Evolutionary conservation across 2,113 vertebrate species (phyloP).

Genomic region (Nannospalax galili): DNA sequence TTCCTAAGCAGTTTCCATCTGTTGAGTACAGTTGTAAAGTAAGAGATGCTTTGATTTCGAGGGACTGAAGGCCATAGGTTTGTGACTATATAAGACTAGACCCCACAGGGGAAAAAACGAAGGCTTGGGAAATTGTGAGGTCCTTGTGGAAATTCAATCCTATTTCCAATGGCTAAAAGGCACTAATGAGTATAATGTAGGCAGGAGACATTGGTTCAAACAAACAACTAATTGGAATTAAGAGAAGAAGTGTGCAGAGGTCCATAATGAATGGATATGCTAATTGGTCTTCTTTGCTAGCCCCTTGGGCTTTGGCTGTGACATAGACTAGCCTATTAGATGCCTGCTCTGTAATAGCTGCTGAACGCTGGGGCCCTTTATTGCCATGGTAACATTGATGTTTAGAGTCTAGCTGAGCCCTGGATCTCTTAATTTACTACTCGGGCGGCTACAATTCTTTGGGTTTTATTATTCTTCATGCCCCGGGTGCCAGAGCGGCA

Average conservation of each 20-base stretch:
- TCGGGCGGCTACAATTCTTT: slow-evolving; percentile 78
- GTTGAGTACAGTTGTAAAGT: slow-evolving; percentile 64
- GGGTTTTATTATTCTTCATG: slow-evolving; percentile 80
- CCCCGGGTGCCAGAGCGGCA: slow-evolving; percentile 77
- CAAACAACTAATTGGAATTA: slow-evolving; percentile 81
- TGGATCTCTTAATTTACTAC: slow-evolving; percentile 82
- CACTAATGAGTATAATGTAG: slow-evolving; percentile 71
- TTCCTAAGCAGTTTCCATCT: slow-evolving; percentile 70
- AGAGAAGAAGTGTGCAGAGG: slow-evolving; percentile 76
- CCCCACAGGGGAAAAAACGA: not conserved
- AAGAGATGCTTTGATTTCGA: slow-evolving; percentile 68
- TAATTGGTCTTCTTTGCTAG: slow-evolving; percentile 79
- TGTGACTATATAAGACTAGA: slow-evolving; percentile 53
- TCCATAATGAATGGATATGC: slow-evolving; percentile 77
- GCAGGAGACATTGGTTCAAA: slow-evolving; percentile 70
- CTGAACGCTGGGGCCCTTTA: slow-evolving; percentile 76
- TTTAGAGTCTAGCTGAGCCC: slow-evolving; percentile 77
- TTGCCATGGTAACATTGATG: slow-evolving; percentile 81
- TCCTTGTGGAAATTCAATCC: slow-evolving; percentile 65
- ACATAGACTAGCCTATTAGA: slow-evolving; percentile 79
- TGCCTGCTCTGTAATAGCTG: slow-evolving; percentile 78
- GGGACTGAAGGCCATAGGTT: slow-evolving; percentile 37
- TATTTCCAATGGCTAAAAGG: slow-evolving; percentile 72
- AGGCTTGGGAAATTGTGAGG: slow-evolving; percentile 69
- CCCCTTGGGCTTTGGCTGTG: slow-evolving; percentile 79